Evolutionary conservation across 2,797 vertebrate genomes (phyloP).

Genomic region (Alfaro cultratus): DNA sequence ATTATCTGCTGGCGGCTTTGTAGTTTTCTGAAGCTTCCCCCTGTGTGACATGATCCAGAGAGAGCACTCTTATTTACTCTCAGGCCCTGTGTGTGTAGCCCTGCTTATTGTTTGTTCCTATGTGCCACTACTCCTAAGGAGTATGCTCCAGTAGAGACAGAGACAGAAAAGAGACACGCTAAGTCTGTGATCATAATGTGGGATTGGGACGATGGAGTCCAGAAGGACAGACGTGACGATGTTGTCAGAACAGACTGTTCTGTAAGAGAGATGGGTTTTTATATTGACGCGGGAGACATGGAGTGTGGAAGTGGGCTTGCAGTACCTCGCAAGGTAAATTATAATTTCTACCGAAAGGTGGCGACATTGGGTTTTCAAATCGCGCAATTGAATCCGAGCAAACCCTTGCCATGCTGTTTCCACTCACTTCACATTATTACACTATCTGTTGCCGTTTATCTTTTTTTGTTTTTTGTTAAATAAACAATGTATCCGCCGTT

Average conservation of each 20-base stretch:
- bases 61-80: slow-evolving; percentile 80
- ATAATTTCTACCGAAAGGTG: slow-evolving; percentile 87
- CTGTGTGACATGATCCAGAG: slow-evolving; percentile 72
- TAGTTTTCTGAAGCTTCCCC: slow-evolving; percentile 80
- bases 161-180: slow-evolving; percentile 6
- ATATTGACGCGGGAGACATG: slow-evolving; percentile 5
- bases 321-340: slow-evolving; percentile 50
- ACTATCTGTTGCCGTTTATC: slow-evolving; percentile 9
- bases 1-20: slow-evolving; percentile 82
- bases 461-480: slow-evolving; percentile 6
- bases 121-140: slow-evolving; percentile 71
- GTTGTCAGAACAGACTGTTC: slow-evolving; percentile 19
- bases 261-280: slow-evolving; percentile 3
- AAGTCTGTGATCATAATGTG: slow-evolving; percentile 51
- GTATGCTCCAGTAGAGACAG: slow-evolving; percentile 51
- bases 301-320: background rate
- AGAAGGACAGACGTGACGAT: slow-evolving; percentile 37
- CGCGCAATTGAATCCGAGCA: slow-evolving; percentile 21
- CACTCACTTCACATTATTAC: background rate
- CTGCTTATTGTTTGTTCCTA: slow-evolving; percentile 79
- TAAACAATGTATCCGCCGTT: background rate
- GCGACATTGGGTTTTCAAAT: slow-evolving; percentile 91
- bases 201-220: slow-evolving; percentile 25
- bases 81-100: slow-evolving; percentile 73
- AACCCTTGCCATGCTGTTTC: slow-evolving; percentile 18